Conservation (phyloP, 1,140 invertebrate genomes). For the Octopus sinensis region DNA sequence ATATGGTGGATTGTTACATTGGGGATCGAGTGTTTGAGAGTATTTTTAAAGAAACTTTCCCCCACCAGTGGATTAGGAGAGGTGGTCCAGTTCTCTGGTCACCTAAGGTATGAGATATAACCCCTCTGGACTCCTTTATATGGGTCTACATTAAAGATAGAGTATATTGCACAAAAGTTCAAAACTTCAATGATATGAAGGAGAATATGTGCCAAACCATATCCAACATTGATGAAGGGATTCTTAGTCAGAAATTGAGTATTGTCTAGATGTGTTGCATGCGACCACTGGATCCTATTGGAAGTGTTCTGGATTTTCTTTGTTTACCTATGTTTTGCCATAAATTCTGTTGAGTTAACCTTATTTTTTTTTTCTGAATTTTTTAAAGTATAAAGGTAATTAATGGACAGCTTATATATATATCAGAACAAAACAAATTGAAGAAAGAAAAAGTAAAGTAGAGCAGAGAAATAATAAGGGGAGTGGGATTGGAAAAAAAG, state of each 20-base stretch:
- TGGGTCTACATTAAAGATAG: neutral
- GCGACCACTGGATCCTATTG: neutral
- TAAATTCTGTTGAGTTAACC: neutral
- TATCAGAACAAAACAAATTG: too few species aligned
- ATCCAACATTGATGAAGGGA: constrained; percentile 4
- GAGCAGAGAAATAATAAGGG: too few species aligned
- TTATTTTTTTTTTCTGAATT: neutral
- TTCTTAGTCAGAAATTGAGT: neutral
- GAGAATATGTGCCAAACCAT: neutral
- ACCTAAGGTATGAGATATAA: neutral
- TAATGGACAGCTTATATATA: neutral
- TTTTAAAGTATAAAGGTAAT: neutral
- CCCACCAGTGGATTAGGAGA: neutral
- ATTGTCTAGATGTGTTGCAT: constrained; percentile 1
- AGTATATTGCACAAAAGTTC: neutral
- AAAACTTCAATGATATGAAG: neutral
- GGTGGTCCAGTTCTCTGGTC: constrained; percentile 6
- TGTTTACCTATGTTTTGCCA: constrained; percentile 5
- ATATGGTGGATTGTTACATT: neutral
- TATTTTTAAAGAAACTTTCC: neutral
- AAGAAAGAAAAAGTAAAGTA: too few species aligned
- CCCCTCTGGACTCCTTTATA: neutral
- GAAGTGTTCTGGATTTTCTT: neutral
- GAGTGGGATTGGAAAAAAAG: too few species aligned
- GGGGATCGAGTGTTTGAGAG: neutral